Base-by-base conservation (phyloP, 2,113 vertebrate genomes). In the Paralichthys olivaceus region DNA sequence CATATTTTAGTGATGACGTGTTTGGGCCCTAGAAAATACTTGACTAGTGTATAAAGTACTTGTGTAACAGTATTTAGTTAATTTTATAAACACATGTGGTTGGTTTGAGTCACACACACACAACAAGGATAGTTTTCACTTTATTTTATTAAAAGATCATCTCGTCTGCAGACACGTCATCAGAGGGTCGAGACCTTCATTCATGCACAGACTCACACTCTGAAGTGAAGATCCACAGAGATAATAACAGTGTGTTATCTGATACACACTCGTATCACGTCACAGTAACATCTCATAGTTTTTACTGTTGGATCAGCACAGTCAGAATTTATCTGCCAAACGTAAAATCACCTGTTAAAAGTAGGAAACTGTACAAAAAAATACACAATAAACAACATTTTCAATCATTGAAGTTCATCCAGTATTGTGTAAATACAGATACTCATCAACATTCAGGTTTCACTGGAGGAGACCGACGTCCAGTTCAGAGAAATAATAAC, bases 91-190 rank as follows among this genome's bases (percentile, higher is more conserved):
- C 12, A 15, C 12, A 43, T 15, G 4, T 43, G 11, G 9, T 45
- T 45, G 43, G n/a, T 53, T 22, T n/a, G n/a, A 53, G 7, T 53
- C 55, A 25, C 55, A 28, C 25, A 26, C 53, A 55, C 53, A 6
- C 4, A 14, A 25, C 29, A 58, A n/a, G 8, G 2, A 25, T 11
- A 11, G 14, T 13, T 49, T 32, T 25, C 4, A 12, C 12, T 70
- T 79, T 69, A 58, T 69, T 90, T 67, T 84, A 88, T 57, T 28
- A 19, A 19, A 76, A 85, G 37, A 40, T 37, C 9, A 37, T 47
- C 17, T 47, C 15, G 4, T 19, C 9, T 34, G 29, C 29, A 32
- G 29, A 7, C 6, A 7, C 7, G 32, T 34, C 43, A 2, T 19
- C 43, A 47, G 5, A 47, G 17, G 14, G 4, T 19, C 17, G 6